Evolutionary conservation across 2,888 invertebrate species (phyloP), one percentile per base, ranked within the genome.

Genomic region (Automeris io): DNA sequence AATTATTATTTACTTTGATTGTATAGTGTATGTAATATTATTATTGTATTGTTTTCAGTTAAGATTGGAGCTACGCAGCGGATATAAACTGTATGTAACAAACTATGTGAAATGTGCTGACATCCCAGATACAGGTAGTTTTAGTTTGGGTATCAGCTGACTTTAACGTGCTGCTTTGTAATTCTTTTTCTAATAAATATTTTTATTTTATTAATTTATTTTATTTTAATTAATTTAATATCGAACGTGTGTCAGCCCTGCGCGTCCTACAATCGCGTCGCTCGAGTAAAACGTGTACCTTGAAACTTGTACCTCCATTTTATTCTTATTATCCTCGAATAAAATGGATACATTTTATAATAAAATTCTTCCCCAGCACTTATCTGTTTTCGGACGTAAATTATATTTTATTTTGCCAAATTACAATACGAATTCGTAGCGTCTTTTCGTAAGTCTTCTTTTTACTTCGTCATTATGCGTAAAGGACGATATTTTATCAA

Each of bases 321-420:
- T 66, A 51, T 59, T 60, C 59, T 66, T 70, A 58, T 66, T 69
- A 56, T 61, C 55, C 45, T 42, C 51, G 60, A 70, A 72, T 70
- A 68, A 66, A 49, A 7, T 29, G 29, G 16, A 66, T 65, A 66
- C 67, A 67, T 73, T 55, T 66, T 70, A 16, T 29, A 16, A 29
- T 60, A 44, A 61, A 57, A 49, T 43, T 57, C 62, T 70, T 71
- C 69, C 66, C 54, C 46, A 56, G 67, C 71, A 73, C 69, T 76
- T 77, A 65, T 66, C 57, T 58, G 47, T 47, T 37, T 53, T 43
- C 43, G 49, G 39, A 45, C 51, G 46, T 39, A 50, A 54, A 32
- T 37, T 37, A 22, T 31, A 9, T 18, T 26, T 19, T 31, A 29
- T 60, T 61, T 61, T 56, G 50, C 54, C 18, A 32, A 37, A 52